Percentiles rank a stretch among this genome's conserved stretches.
phyloP scores from a whole-genome alignment of 2,888 invertebrate genomes.

The Drosophila affinis region DNA sequence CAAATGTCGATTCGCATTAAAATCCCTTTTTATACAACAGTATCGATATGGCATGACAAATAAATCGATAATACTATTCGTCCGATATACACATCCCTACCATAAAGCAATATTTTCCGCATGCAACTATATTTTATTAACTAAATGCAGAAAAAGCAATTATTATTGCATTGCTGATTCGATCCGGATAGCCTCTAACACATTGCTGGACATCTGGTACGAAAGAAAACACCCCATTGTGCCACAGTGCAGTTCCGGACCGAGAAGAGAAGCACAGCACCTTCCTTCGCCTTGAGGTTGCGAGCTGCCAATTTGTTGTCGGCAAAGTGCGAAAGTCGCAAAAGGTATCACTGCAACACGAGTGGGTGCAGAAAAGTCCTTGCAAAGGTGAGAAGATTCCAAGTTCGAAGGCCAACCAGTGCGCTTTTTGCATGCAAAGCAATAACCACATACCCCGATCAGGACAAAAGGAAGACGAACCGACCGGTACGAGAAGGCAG shows the following conservation, averaged over 20 bases:
- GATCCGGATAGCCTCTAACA: slow-evolving; percentile 5
- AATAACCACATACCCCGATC: not conserved
- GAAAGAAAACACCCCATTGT: not conserved
- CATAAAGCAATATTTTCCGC: slow-evolving; percentile 45
- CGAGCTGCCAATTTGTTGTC: slow-evolving; percentile 23
- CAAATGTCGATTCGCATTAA: too few relatives aligned
- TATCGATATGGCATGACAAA: not conserved
- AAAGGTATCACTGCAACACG: slow-evolving; percentile 2
- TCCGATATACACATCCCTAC: slow-evolving; percentile 22
- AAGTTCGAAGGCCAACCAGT: not conserved
- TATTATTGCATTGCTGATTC: slow-evolving; percentile 17
- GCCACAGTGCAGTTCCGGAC: not conserved
- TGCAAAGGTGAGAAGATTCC: not conserved
- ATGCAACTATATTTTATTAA: slow-evolving; percentile 23
- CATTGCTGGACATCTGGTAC: not conserved
- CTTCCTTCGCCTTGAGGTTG: slow-evolving; percentile 23
- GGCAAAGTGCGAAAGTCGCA: slow-evolving; percentile 21
- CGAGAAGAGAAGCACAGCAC: not conserved
- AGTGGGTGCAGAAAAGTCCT: not conserved
- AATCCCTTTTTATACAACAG: too few relatives aligned
- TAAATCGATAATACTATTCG: slow-evolving; percentile 7
- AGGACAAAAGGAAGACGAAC: slow-evolving; percentile 11
- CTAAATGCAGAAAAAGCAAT: slow-evolving; percentile 16
- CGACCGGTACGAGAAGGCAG: slow-evolving; percentile 6
- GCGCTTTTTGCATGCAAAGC: not conserved